Evolutionary conservation across 2,888 invertebrate species (phyloP).

Genomic region (Hypselothyrea guttata): DNA sequence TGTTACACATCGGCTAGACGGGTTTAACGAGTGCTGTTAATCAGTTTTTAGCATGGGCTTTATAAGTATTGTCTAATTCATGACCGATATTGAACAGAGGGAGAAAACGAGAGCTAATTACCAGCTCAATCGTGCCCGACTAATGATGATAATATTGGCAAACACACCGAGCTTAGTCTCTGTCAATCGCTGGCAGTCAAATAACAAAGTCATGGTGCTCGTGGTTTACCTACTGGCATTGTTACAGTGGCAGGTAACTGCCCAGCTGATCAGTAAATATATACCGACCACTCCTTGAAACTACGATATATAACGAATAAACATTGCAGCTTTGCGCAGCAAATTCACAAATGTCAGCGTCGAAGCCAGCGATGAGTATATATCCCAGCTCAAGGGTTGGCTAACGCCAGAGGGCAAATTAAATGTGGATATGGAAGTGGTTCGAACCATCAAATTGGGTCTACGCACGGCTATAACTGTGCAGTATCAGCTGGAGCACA

Average conservation of each 20-base stretch:
- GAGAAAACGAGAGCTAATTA: conserved; percentile 40
- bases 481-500: conserved; percentile 24
- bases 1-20: no score
- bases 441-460: conserved; percentile 11
- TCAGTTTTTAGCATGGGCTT: no score
- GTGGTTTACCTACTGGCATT: conserved; percentile 7
- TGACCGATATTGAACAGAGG: conserved; percentile 6
- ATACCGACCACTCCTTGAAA: no score
- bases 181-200: conserved; percentile 8
- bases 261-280: conserved; percentile 22
- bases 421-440: conserved; percentile 32
- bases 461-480: conserved; percentile 42
- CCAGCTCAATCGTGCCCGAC: conserved; percentile 15
- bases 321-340: conserved; percentile 2
- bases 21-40: no score
- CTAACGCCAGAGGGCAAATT: conserved; percentile 20
- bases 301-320: no score
- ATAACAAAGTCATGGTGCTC: conserved; percentile 7
- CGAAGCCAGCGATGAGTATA: conserved; percentile 29
- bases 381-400: conserved; percentile 32
- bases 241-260: conserved; percentile 1
- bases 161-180: neutral
- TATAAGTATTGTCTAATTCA: neutral
- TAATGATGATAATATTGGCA: conserved; percentile 36
- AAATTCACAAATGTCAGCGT: conserved; percentile 36